Percentiles rank a stretch among this genome's conserved stretches.
phyloP scores from a whole-genome alignment of 2,113 vertebrate genomes.

The Colossoma macropomum region DNA sequence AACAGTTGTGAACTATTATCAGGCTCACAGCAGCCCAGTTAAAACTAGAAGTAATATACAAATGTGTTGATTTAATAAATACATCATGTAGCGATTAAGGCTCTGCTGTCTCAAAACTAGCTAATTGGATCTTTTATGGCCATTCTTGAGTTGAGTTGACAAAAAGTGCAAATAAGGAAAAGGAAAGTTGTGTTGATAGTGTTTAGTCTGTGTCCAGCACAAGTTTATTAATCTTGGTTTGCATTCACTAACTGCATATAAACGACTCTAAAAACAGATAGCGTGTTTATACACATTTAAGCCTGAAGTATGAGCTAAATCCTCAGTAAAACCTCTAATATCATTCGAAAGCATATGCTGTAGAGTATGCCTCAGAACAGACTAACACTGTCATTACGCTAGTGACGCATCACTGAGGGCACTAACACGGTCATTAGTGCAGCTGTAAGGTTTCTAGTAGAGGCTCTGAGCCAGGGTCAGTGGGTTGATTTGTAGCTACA shows the following conservation, averaged over 20 bases:
- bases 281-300: slow-evolving; percentile 9
- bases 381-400: slow-evolving; percentile 66
- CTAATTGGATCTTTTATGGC: background rate
- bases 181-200: background rate
- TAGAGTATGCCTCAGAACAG: slow-evolving; percentile 56
- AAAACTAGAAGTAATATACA: too few species aligned
- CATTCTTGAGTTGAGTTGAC: background rate
- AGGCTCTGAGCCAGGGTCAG: slow-evolving; percentile 10
- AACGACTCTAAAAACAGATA: background rate
- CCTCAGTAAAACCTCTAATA: background rate
- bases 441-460: slow-evolving; percentile 54
- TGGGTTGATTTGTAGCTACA: slow-evolving; percentile 44
- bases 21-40: background rate
- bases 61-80: too few species aligned
- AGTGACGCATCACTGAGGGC: slow-evolving; percentile 52
- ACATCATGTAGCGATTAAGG: too few species aligned
- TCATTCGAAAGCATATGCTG: slow-evolving; percentile 40
- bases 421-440: slow-evolving; percentile 63
- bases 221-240: slow-evolving; percentile 11
- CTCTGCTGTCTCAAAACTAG: background rate
- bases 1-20: background rate
- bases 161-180: background rate
- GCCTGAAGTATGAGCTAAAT: background rate
- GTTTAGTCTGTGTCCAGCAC: background rate
- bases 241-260: background rate